phyloP scores from a whole-genome alignment of 2,888 invertebrate genomes.

The Drosophila flavopinicola region DNA sequence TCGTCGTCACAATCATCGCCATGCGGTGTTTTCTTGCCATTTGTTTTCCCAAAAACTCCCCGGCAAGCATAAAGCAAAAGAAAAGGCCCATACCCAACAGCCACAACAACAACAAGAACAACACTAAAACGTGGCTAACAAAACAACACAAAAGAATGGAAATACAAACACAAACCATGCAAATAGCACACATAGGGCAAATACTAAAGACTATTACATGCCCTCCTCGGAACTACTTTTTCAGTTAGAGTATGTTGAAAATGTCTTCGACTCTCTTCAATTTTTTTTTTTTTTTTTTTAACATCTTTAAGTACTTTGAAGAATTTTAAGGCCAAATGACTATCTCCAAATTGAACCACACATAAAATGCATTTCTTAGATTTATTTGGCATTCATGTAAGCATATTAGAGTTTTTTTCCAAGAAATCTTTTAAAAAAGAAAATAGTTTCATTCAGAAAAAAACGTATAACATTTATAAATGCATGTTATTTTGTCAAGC shows the following conservation, averaged over 20 bases:
- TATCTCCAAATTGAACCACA: no score
- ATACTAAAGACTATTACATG: constrained; percentile 47
- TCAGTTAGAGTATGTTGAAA: constrained; percentile 9
- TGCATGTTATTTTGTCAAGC: no score
- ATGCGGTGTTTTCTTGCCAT: constrained; percentile 78
- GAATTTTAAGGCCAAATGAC: no score
- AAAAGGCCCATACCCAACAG: constrained; percentile 20
- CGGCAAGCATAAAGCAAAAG: constrained; percentile 45
- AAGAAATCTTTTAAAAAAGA: no score
- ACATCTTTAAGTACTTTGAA: no score
- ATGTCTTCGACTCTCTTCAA: constrained; percentile 4
- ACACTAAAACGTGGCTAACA: constrained; percentile 59
- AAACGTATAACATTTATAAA: no score
- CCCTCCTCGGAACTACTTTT: constrained; percentile 35
- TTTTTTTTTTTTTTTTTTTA: neutral
- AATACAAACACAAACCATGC: constrained; percentile 20
- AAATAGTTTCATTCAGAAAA: no score
- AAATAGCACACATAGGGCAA: constrained; percentile 43
- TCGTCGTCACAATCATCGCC: constrained; percentile 79
- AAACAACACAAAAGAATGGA: constrained; percentile 45
- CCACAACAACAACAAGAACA: constrained; percentile 37
- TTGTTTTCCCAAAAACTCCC: constrained; percentile 63
- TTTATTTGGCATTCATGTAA: no score
- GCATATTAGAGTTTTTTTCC: no score
- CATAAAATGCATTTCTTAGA: no score